Evolutionary conservation across 2,113 vertebrate species (phyloP), one percentile per base, ranked within the genome.

Genomic region (Tretioscincus oriximinensis): DNA sequence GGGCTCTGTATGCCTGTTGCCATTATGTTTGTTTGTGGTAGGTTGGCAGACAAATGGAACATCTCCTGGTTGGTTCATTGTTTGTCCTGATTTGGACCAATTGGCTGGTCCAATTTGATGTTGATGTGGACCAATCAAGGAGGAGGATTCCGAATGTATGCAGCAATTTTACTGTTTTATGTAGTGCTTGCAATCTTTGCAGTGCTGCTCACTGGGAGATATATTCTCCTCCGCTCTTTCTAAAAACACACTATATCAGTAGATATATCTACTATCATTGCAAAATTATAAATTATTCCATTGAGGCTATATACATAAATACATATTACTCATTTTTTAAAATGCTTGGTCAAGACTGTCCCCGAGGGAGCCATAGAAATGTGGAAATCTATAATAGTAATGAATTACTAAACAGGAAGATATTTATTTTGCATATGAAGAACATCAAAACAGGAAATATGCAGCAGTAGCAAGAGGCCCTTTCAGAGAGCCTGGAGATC

Each of bases 401-500:
- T 94, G 91, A 95, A 93, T 94, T 88, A 87, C 86, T 22, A 54
- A 54, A 41, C 84, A 84, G 82, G 84, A 88, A 81, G 12, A 85
- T 85, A 88, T 90, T 91, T 89, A 80, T 67, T 65, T 20, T 85
- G 67, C 88, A 81, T 78, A 87, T 77, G 82, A 88, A 51, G 80
- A 89, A 80, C 83, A 79, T 84, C 86, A 87, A 88, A 86, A 29
- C 54, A 58, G 82, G 80, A 58, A 61, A 67, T 80, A 58, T 49
- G 18, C 54, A 58, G 18, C 18, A 58, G 14, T 18, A 18, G 14
- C 54, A 51, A 41, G 35, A 41, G 4, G 54, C 14, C 11, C 54
- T 58, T 58, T 58, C 54, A 18, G 54, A 16, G 54, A 58, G 54
- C 14, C 54, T 58, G 14, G 54, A 58, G 54, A 16, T 18, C 54